Conservation (phyloP, 2,113 vertebrate genomes). For the Synodontis membranacea region DNA sequence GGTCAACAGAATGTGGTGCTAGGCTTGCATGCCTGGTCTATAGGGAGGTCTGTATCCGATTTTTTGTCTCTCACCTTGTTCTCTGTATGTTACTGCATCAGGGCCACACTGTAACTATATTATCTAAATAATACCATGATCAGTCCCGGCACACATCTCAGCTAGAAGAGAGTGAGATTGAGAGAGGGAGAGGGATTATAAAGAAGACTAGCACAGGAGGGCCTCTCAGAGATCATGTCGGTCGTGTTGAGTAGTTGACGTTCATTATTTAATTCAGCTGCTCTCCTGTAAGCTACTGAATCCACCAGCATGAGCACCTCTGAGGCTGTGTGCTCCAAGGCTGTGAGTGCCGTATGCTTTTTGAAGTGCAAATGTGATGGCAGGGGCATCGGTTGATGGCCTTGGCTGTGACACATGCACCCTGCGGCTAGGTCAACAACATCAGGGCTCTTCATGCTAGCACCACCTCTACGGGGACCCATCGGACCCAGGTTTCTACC, state of each 20-base stretch:
- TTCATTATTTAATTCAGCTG: slow-evolving; percentile 54
- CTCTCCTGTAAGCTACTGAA: slow-evolving; percentile 50
- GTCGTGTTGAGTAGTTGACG: slow-evolving; percentile 36
- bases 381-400: slow-evolving; percentile 64
- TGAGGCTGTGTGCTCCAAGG: slow-evolving; percentile 53
- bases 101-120: slow-evolving; percentile 3
- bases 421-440: slow-evolving; percentile 75
- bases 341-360: slow-evolving; percentile 54
- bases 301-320: slow-evolving; percentile 48
- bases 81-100: background rate
- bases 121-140: slow-evolving; percentile 31
- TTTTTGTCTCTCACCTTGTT: background rate
- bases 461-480: slow-evolving; percentile 63
- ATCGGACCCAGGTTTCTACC: slow-evolving; percentile 60
- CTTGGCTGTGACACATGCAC: slow-evolving; percentile 66
- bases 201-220: slow-evolving; percentile 35
- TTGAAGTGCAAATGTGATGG: slow-evolving; percentile 74
- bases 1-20: background rate
- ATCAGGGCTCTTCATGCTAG: slow-evolving; percentile 64
- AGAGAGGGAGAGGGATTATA: slow-evolving; percentile 29
- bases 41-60: background rate
- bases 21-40: background rate
- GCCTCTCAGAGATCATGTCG: slow-evolving; percentile 42
- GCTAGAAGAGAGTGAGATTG: slow-evolving; percentile 23
- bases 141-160: background rate